These are phyloP conservation scores for Sigmodon hispidus DNA, from an alignment of 2,113 vertebrate species.

Conservation along the genomic window DNA sequence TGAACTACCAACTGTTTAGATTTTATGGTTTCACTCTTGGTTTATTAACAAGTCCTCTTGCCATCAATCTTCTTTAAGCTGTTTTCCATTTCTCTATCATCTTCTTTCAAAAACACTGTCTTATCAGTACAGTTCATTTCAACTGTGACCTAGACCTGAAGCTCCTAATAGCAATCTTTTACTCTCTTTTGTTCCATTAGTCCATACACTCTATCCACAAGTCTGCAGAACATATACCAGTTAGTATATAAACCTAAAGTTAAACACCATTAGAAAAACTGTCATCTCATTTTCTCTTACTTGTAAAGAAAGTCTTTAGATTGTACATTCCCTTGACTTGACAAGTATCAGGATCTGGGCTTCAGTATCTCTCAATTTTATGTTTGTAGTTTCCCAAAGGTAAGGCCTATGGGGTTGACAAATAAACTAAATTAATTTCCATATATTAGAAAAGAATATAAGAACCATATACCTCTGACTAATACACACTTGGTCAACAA, in stretches of 20 bases:
- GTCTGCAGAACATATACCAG: neutral
- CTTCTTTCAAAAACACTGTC: neutral
- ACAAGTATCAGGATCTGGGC: neutral
- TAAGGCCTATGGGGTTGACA: neutral
- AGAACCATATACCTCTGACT: neutral
- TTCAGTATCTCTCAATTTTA: neutral
- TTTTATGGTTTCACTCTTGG: neutral
- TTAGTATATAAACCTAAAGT: slow-evolving; percentile 28
- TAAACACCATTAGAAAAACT: neutral
- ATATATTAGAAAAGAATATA: neutral
- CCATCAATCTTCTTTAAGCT: rapidly evolving
- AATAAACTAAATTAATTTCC: slow-evolving; percentile 36
- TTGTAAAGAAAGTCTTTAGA: slow-evolving; percentile 40
- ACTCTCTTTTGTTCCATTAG: neutral
- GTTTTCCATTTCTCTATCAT: neutral
- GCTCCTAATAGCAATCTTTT: neutral
- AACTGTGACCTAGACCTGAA: neutral
- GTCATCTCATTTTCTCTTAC: neutral
- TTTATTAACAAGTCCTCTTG: neutral
- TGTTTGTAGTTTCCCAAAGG: neutral
- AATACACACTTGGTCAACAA: neutral
- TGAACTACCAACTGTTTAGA: neutral
- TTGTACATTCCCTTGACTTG: slow-evolving; percentile 27
- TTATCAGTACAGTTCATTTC: neutral
- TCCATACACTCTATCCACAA: neutral